Evolutionary conservation across 2,888 invertebrate species (phyloP), one percentile per base, ranked within the genome.

Genomic region (Periphyllus acericola): DNA sequence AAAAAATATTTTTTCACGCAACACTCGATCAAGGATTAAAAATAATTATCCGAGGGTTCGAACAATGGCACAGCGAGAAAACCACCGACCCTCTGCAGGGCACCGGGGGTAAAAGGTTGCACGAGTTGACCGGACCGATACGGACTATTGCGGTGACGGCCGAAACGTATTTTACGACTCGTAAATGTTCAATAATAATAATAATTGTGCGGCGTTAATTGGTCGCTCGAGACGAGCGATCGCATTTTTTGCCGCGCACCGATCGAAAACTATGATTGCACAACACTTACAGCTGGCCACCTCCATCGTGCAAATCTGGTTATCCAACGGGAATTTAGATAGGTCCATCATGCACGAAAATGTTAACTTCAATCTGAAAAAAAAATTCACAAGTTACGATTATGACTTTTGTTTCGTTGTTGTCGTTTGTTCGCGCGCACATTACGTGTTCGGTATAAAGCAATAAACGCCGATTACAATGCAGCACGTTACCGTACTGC

Each of bases 281-380:
- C 25, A 25, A 68, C 89, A 92, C 93, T 93, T 91, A 93, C 93
- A 93, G 90, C 92, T 92, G 72, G 93, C 93, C 40, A 93, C 92
- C 90, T 93, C 93, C 92, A 93, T 92, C 75, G 92, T 92, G 91
- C 93, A 93, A 21, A 92, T 91, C 90, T 93, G 93, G 17, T 92
- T 92, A 90, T 93, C 93, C 89, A 93, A 91, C 0, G 93, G 93
- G 90, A 93, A 93, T 89, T 93, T 92, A 46, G 93, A 92, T 32
- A 93, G 91, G 89, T 93, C 92, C 93, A 93, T 93, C 92, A 93
- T 93, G 90, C 93, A 93, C 17, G 93, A 93, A 89, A 93, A 93
- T 1, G 92, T 93, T 76, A 93, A 91, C 89, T 93, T 93, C 88
- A 93, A 90, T 90, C 93, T 93, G 91, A 60, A 91, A 91, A 71